Evolutionary conservation across 2,113 vertebrate genomes (phyloP), one percentile per base, ranked within the genome.

Genomic region (Calidris pugnax): DNA sequence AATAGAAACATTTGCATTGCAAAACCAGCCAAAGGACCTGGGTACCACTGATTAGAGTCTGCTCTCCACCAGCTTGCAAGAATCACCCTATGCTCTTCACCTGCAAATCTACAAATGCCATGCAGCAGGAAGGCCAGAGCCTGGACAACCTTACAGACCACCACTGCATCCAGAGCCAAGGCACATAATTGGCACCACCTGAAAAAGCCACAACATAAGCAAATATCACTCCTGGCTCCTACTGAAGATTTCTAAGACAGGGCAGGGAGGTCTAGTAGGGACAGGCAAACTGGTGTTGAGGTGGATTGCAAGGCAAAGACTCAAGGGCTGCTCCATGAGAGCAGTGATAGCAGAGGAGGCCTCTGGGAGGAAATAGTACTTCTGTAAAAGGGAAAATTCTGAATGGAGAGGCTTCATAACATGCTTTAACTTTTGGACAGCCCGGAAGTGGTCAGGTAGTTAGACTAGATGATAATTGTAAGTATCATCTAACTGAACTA

Each of bases 21-120:
- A 78, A 89, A 89, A 57, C 9, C n/a, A 71, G 32, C 19, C 39
- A 67, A 35, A 77, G 35, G 16, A 45, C 10, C 59, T 51, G 22
- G 5, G 23, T 39, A 3, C 14, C 35, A 41, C 26, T 56, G n/a
- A 24, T 69, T 45, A 69, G 33, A 45, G 23, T 71, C 32, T 90
- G 63, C 21, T 30, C 21, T 57, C 48, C 9, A 28, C 35, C 35
- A 26, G 33, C 0, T 0, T 24, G 23, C n/a, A 89, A 50, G 55
- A 82, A 75, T 41, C 33, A 45, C 18, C 22, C 56, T 12, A 35
- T 0, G 3, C 5, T 87, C 20, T 39, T 23, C 19, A 23, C 45
- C 39, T 68, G 53, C 35, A 77, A 66, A 74, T 43, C 59, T 28
- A 10, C 15, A 81, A 57, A 59, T 11, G 69, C 33, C 4, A 0